phyloP scores from a whole-genome alignment of 2,797 vertebrate genomes.

The Linurgus olivaceus region DNA sequence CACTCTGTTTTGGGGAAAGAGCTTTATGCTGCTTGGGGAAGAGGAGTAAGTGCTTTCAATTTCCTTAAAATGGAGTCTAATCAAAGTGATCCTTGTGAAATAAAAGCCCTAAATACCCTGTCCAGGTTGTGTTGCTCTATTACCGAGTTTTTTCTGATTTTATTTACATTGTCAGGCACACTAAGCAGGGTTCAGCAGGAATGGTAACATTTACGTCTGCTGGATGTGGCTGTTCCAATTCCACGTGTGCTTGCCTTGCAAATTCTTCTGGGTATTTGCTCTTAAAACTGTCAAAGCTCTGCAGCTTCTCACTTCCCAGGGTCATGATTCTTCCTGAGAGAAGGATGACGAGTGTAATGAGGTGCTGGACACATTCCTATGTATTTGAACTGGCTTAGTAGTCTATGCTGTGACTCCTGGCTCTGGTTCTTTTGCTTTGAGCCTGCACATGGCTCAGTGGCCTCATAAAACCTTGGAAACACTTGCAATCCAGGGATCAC shows the following conservation, averaged over 20 bases:
- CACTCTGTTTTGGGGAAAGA: not conserved
- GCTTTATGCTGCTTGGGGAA: not conserved
- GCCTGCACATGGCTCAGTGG: not conserved
- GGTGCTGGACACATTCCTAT: slow-evolving; percentile 5
- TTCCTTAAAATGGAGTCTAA: not conserved
- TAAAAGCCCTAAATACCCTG: not conserved
- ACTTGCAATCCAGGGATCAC: not conserved
- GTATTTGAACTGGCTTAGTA: slow-evolving; percentile 4
- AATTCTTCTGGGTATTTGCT: slow-evolving; percentile 33
- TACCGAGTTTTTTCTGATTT: not conserved
- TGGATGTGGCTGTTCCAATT: not conserved
- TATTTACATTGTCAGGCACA: not conserved
- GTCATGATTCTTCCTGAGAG: not conserved
- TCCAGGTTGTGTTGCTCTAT: not conserved
- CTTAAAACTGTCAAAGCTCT: slow-evolving; percentile 21
- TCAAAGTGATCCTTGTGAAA: not conserved
- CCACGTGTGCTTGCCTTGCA: not conserved
- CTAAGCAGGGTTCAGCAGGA: not conserved
- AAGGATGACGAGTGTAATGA: not conserved
- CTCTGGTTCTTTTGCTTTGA: not conserved
- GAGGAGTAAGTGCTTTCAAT: not conserved
- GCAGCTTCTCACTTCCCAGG: slow-evolving; percentile 20
- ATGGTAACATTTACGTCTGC: not conserved
- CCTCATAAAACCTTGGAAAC: not conserved
- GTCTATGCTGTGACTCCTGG: not conserved